Conservation (phyloP, 2,888 invertebrate genomes). For the Steinernema carpocapsae region DNA sequence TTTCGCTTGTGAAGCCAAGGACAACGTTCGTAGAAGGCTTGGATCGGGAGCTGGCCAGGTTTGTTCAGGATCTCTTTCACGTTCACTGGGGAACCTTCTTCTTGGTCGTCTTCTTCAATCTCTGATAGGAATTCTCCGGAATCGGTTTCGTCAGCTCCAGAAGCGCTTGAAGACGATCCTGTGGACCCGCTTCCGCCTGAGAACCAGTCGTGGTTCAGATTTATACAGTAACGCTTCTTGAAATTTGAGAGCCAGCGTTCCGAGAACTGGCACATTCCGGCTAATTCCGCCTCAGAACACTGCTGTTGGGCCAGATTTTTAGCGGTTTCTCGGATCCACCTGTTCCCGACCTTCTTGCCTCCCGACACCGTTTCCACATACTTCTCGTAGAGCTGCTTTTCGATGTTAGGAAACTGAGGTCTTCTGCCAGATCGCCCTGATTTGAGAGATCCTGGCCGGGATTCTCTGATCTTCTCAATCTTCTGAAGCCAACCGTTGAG, state of each 20-base stretch:
- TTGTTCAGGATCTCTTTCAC: slow-evolving; percentile 42
- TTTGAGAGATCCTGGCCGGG: slow-evolving; percentile 60
- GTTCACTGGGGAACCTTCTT: neutral
- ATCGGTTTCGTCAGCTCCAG: neutral
- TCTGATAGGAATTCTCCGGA: slow-evolving; percentile 8
- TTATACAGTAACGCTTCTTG: slow-evolving; percentile 52
- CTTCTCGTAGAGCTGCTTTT: slow-evolving; percentile 52
- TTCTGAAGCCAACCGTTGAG: slow-evolving; percentile 63
- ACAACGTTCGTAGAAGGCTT: slow-evolving; percentile 48
- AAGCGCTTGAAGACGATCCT: slow-evolving; percentile 5
- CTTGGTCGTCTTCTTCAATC: neutral
- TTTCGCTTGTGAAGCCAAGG: slow-evolving; percentile 40
- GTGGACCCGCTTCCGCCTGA: slow-evolving; percentile 4
- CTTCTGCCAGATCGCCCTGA: slow-evolving; percentile 56
- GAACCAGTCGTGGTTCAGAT: slow-evolving; percentile 39
- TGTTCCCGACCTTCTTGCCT: slow-evolving; percentile 49
- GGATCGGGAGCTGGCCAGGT: slow-evolving; percentile 45
- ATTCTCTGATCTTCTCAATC: slow-evolving; percentile 55
- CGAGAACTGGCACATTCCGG: slow-evolving; percentile 57
- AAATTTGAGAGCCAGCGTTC: slow-evolving; percentile 63
- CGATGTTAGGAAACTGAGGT: slow-evolving; percentile 61
- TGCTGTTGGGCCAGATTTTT: slow-evolving; percentile 48
- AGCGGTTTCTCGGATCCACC: slow-evolving; percentile 60
- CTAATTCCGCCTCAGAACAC: slow-evolving; percentile 40
- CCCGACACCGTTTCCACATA: slow-evolving; percentile 43